Evolutionary conservation across 2,113 vertebrate species (phyloP).

Genomic region (Peromyscus polionotus): DNA sequence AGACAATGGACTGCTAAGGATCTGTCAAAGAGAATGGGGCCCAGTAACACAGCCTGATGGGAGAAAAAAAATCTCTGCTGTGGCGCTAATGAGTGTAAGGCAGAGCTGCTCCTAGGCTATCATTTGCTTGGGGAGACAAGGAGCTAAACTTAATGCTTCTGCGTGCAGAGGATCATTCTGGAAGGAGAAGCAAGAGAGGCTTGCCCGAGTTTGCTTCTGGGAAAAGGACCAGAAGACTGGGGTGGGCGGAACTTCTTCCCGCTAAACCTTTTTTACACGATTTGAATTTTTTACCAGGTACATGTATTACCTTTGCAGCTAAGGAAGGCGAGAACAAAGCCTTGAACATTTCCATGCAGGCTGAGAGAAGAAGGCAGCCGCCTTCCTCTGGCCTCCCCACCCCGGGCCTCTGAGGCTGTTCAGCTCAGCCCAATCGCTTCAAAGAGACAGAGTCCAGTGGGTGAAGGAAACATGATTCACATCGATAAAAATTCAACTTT

Average conservation of each 20-base stretch:
- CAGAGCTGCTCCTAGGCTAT: neutral
- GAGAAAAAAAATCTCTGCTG: neutral
- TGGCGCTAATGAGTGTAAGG: neutral
- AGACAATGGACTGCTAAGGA: neutral
- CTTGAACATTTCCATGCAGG: neutral
- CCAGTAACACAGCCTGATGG: rapidly evolving
- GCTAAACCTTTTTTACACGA: constrained; percentile 12
- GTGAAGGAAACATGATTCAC: constrained; percentile 71
- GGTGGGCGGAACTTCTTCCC: constrained; percentile 8
- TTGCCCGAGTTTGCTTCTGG: constrained; percentile 6
- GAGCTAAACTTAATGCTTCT: neutral
- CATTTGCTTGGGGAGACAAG: neutral
- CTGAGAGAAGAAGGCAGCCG: neutral
- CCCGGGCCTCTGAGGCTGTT: neutral
- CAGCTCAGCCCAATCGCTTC: neutral
- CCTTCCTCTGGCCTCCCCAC: neutral
- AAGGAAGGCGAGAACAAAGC: neutral
- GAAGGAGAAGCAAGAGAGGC: constrained; percentile 45
- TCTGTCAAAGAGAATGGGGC: neutral
- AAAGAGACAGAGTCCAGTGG: constrained; percentile 67
- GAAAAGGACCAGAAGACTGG: neutral
- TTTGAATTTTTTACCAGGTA: constrained; percentile 46
- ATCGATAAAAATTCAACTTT: constrained; percentile 66
- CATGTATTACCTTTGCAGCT: neutral
- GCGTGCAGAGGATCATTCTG: constrained; percentile 17